Evolutionary conservation across 2,113 vertebrate species (phyloP), one percentile per base, ranked within the genome.

Genomic region (Oreocharis arfaki): DNA sequence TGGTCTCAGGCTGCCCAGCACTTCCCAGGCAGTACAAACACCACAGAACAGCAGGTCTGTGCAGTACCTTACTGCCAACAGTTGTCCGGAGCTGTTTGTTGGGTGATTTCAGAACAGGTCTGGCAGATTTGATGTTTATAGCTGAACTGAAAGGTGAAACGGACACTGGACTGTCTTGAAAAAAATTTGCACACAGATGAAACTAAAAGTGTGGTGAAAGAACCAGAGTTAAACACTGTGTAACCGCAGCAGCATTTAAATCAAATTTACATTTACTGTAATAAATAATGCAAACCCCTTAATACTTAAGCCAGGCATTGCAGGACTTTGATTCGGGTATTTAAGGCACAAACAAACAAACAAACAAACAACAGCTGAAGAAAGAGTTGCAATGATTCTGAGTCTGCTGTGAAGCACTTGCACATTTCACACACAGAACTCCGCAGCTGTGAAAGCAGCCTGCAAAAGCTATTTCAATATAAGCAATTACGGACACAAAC

Each of bases 11-110:
- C 16, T 33, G 32, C 42, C 46, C 70, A 83, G 21, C 14, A 28
- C 7, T 1, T 28, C 60, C 23, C 77, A 65, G 21, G 4, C 37
- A 42, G 44, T 0, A 33, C 0, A 5, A 46, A 32, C 53, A 22
- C 5, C 67, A 28, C 3, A 41, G 61, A 52, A 9, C 0, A 47
- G 50, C 37, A 27, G 1, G 0, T 7, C 10, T 57, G 44, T 4
- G 41, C 2, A 7, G 71, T 97, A 99, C 99, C 99, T 99, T 99
- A 95, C 96, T 98, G 96, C 99, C 99, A 42, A 99, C 99, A 2
- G 99, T 99, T 22, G 96, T 98, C 59, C 98, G 98, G 74, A 99
- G 98, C 64, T 99, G 98, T 94, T 98, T 99, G 96, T 98, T 99
- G 92, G 98, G 96, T 6, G 99, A 86, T 93, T 99, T 99, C 77